Percentiles rank a stretch among this genome's conserved stretches.
phyloP scores from a whole-genome alignment of 2,113 vertebrate species.

The Blennius ocellaris region DNA sequence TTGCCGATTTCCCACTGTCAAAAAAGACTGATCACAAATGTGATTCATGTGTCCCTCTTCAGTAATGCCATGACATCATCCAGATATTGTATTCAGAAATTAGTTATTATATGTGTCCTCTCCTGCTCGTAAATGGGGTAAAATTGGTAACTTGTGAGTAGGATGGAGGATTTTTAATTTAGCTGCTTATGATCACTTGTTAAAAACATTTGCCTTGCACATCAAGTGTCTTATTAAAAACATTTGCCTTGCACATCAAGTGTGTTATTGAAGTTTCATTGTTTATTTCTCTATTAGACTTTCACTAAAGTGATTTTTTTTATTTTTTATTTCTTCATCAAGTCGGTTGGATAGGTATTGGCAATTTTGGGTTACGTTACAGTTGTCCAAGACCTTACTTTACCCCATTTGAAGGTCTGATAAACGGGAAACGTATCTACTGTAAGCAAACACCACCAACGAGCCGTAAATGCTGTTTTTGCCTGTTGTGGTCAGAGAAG shows the following conservation, averaged over 20 bases:
- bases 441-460: conserved; percentile 12
- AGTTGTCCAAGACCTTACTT: no score
- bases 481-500: conserved; percentile 2
- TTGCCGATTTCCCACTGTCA: conserved; percentile 25
- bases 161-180: conserved; percentile 34
- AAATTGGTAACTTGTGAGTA: not conserved
- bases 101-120: not conserved
- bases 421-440: not conserved
- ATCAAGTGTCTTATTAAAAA: conserved; percentile 3
- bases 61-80: not conserved
- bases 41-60: not conserved
- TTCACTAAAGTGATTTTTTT: conserved; percentile 8
- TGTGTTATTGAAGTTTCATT: conserved; percentile 7
- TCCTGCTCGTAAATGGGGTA: conserved; percentile 6
- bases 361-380: no score
- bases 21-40: conserved; percentile 20
- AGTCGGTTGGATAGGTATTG: no score
- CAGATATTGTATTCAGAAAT: no score
- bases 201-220: conserved; percentile 7
- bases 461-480: conserved; percentile 3
- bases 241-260: not conserved
- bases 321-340: no score
- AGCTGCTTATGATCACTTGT: conserved; percentile 27
- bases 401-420: no score
- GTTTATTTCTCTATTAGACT: conserved; percentile 6